Conservation (phyloP, 2,113 vertebrate genomes). For the Poecile atricapillus region DNA sequence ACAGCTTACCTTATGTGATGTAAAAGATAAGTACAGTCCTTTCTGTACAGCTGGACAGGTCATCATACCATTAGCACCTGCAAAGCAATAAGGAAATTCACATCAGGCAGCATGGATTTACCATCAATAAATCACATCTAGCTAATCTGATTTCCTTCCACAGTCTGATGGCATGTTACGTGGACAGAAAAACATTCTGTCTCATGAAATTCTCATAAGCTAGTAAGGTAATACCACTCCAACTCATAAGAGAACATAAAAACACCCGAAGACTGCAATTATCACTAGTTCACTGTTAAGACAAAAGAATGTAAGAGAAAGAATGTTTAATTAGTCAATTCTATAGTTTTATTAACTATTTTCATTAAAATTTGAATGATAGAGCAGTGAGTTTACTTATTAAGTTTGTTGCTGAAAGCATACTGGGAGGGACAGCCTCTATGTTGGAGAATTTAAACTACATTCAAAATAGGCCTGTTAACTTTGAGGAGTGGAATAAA, state of each 20-base stretch:
- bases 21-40: not conserved
- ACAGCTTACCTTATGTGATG: not conserved
- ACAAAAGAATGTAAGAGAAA: not conserved
- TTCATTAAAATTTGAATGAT: not conserved
- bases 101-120: not conserved
- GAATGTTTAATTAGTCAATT: not conserved
- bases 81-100: not conserved
- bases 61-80: not conserved
- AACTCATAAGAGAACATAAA: not conserved
- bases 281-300: not conserved
- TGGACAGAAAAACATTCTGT: not conserved
- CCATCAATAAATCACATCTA: not conserved
- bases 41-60: not conserved
- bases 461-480: not conserved
- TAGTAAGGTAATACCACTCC: not conserved
- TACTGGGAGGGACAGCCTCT: not conserved
- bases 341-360: not conserved
- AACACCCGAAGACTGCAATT: not conserved
- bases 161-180: not conserved
- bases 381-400: not conserved
- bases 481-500: not conserved
- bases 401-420: not conserved
- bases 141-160: slow-evolving; percentile 10
- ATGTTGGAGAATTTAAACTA: not conserved
- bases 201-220: not conserved